Percentiles rank a stretch among this genome's conserved stretches.
Conservation (phyloP, 2,113 vertebrate genomes). For the Boulengeromyrus knoepffleri region DNA sequence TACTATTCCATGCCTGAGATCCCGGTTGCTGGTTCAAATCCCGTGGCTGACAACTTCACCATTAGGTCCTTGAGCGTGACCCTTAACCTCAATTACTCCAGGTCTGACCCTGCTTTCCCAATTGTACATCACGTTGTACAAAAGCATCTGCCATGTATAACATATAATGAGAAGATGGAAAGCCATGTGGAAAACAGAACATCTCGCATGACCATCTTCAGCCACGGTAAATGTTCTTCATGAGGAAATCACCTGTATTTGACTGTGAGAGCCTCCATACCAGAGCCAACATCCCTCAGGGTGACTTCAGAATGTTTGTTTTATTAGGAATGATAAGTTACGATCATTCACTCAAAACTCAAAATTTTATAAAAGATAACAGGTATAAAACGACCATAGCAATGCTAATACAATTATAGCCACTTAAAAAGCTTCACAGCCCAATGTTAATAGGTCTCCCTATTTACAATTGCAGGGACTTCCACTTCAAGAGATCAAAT, state of each 20-base stretch:
- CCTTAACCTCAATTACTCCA: neutral
- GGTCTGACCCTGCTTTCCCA: neutral
- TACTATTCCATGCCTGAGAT: neutral
- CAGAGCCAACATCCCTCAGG: neutral
- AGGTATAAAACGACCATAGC: neutral
- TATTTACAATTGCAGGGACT: neutral
- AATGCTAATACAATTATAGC: neutral
- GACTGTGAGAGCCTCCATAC: neutral
- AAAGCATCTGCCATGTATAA: neutral
- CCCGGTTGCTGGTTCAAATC: neutral
- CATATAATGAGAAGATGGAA: too few species aligned
- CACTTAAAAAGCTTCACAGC: neutral
- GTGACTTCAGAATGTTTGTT: too few species aligned
- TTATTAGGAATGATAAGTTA: neutral
- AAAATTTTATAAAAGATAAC: neutral
- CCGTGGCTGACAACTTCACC: neutral
- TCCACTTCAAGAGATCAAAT: neutral
- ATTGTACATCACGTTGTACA: neutral
- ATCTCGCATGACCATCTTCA: too few species aligned
- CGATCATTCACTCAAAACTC: neutral
- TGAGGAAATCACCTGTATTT: neutral
- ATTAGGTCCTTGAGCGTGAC: neutral
- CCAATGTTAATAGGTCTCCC: neutral
- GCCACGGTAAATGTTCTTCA: too few species aligned
- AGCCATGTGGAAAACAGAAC: too few species aligned